Conservation (phyloP, 2,888 invertebrate species). For the Brachypterus glaber region DNA sequence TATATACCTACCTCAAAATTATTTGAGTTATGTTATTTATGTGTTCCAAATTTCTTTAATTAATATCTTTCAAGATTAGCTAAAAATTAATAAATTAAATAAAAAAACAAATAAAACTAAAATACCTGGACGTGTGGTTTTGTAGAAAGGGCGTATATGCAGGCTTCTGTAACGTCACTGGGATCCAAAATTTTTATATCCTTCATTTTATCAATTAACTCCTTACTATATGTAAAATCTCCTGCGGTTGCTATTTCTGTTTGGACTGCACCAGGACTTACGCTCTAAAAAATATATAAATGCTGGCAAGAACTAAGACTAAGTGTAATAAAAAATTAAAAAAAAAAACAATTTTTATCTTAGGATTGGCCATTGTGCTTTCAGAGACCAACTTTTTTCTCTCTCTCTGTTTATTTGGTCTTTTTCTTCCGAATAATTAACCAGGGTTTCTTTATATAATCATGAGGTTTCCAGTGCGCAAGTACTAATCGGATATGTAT, state of each 20-base stretch:
- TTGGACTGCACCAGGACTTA: conserved; percentile 19
- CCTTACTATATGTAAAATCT: background rate
- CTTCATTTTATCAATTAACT: conserved; percentile 4
- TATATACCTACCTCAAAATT: too few relatives aligned
- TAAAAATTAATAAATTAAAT: background rate
- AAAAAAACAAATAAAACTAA: background rate
- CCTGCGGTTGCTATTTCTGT: conserved; percentile 16
- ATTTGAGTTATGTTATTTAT: too few relatives aligned
- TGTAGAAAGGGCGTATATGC: conserved; percentile 24
- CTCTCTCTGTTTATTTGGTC: too few relatives aligned
- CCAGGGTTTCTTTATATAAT: too few relatives aligned
- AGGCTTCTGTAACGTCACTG: conserved; percentile 13
- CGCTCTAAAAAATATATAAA: conserved; percentile 14
- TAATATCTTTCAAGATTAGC: background rate
- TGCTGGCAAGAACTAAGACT: background rate
- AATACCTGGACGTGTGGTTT: conserved; percentile 27
- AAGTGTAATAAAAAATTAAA: too few relatives aligned
- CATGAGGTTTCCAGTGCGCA: too few relatives aligned
- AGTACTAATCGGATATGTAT: too few relatives aligned
- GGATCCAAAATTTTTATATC: conserved; percentile 14
- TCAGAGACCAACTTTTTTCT: too few relatives aligned
- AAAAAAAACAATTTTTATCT: too few relatives aligned
- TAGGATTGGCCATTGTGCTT: too few relatives aligned
- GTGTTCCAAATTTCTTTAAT: too few relatives aligned
- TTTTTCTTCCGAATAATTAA: too few relatives aligned